Conservation (phyloP, 2,113 vertebrate species). For the Rousettus leschenaultii region DNA sequence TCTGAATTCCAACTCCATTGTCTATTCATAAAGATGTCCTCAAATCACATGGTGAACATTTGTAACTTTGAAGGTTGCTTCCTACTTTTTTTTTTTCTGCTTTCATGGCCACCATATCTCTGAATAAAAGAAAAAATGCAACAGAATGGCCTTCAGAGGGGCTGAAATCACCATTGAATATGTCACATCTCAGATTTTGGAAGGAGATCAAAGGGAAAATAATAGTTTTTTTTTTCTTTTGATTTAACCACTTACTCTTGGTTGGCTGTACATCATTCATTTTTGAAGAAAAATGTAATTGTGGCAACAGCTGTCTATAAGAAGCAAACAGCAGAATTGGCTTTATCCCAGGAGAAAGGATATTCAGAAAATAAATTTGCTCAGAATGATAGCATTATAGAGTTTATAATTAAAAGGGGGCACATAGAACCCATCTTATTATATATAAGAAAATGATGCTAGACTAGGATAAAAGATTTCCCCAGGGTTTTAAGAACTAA, state of each 20-base stretch:
- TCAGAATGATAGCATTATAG: neutral
- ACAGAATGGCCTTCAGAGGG: neutral
- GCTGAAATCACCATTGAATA: neutral
- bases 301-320: constrained; percentile 43
- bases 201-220: constrained; percentile 37
- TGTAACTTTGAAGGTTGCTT: neutral
- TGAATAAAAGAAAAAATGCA: neutral
- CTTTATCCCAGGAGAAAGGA: neutral
- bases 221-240: neutral
- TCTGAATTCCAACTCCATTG: neutral
- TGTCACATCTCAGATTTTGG: constrained; percentile 26
- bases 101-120: neutral
- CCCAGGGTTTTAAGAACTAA: neutral
- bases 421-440: neutral
- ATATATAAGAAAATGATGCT: neutral
- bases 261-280: constrained; percentile 49
- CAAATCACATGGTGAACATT: neutral
- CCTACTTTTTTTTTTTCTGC: neutral
- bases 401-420: neutral
- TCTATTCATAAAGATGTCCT: neutral
- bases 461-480: neutral
- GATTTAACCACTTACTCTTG: constrained; percentile 7
- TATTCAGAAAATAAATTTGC: neutral
- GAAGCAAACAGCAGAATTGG: neutral
- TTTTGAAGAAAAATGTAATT: constrained; percentile 54